phyloP scores from a whole-genome alignment of 2,113 vertebrate genomes.

The Ictalurus furcatus region DNA sequence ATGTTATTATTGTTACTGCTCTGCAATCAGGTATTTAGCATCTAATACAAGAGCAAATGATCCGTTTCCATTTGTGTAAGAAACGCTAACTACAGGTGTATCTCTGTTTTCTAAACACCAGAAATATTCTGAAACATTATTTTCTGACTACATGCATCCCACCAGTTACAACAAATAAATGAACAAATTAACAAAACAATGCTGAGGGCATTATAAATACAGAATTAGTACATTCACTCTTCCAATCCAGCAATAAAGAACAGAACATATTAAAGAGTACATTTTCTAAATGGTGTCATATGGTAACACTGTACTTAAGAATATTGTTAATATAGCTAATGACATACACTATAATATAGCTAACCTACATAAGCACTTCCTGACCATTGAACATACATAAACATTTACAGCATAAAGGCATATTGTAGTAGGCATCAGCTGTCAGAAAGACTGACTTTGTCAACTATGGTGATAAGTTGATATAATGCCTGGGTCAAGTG shows the following conservation, averaged over 20 bases:
- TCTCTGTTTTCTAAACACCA: not conserved
- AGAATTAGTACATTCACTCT: not conserved
- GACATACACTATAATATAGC: not conserved
- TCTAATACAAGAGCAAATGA: constrained; percentile 10
- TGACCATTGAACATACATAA: not conserved
- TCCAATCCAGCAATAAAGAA: not conserved
- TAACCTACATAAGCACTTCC: not conserved
- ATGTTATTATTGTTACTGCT: not conserved
- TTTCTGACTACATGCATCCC: not conserved
- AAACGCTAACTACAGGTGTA: not conserved
- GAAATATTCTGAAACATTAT: not conserved
- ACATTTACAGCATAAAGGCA: not conserved
- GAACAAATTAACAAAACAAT: not conserved
- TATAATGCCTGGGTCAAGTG: not conserved
- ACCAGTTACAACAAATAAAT: not conserved
- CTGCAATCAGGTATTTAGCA: not conserved
- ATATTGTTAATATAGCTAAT: not conserved
- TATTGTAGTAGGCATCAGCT: not conserved
- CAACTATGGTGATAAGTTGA: not conserved
- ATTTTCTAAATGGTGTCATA: not conserved
- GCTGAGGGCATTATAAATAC: not conserved
- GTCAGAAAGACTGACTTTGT: not conserved
- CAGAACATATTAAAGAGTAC: not conserved
- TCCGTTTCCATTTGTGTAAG: not conserved
- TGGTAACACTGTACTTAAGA: not conserved